phyloP scores from a whole-genome alignment of 2,888 invertebrate genomes.

The Cantharis flavilabris region DNA sequence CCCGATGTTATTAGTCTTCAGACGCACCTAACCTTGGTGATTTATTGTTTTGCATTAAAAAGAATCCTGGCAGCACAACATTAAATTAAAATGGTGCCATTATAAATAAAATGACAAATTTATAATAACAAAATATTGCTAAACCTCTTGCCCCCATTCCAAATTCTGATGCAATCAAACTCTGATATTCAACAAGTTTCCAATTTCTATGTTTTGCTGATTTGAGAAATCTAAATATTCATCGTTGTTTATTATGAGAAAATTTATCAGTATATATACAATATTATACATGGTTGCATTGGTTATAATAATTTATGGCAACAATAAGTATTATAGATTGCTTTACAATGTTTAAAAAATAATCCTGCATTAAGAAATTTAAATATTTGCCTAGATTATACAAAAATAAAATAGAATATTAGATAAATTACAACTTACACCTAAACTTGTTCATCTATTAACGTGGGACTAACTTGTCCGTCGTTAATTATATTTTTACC shows the following conservation, averaged over 20 bases:
- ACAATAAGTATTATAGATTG: not conserved
- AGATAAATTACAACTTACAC: not conserved
- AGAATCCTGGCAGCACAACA: no score
- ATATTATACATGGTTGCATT: not conserved
- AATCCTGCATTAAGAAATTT: not conserved
- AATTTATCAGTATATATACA: not conserved
- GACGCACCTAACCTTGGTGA: no score
- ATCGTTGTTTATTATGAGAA: not conserved
- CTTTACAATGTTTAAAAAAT: not conserved
- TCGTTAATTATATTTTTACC: constrained; percentile 50
- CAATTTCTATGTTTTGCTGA: not conserved
- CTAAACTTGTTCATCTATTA: constrained; percentile 44
- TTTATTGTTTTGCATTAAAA: no score
- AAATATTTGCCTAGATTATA: not conserved
- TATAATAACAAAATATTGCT: no score
- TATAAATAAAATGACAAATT: no score
- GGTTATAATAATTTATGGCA: not conserved
- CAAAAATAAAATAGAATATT: not conserved
- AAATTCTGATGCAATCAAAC: no score
- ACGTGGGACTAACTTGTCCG: constrained; percentile 43
- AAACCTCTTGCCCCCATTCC: no score
- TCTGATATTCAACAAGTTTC: no score
- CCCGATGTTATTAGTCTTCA: no score
- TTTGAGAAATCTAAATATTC: not conserved
- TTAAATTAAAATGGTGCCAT: no score